phyloP scores from a whole-genome alignment of 2,888 invertebrate species.

The Morpho achilles region DNA sequence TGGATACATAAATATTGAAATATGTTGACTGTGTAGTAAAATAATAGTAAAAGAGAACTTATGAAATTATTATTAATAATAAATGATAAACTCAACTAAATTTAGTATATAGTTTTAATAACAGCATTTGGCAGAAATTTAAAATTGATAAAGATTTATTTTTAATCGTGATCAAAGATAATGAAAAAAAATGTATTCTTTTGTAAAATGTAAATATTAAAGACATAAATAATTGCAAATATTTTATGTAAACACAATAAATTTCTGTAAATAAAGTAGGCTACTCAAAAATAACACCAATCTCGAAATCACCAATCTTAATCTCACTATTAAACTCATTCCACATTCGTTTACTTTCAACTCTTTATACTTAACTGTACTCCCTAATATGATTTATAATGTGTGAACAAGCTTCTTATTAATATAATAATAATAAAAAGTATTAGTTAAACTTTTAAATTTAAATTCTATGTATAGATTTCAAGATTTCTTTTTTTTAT shows the following conservation, averaged over 20 bases:
- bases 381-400: slow-evolving; percentile 77
- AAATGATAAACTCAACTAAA: too few relatives aligned
- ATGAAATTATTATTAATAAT: too few relatives aligned
- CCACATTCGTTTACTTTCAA: slow-evolving; percentile 44
- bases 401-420: slow-evolving; percentile 78
- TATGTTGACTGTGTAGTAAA: too few relatives aligned
- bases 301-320: slow-evolving; percentile 39
- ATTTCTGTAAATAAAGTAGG: slow-evolving; percentile 34
- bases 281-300: slow-evolving; percentile 34
- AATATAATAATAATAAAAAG: slow-evolving; percentile 70
- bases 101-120: too few relatives aligned
- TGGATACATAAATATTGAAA: not conserved
- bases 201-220: too few relatives aligned
- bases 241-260: slow-evolving; percentile 35
- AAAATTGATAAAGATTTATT: too few relatives aligned
- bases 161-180: too few relatives aligned
- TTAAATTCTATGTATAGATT: slow-evolving; percentile 77
- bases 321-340: slow-evolving; percentile 55
- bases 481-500: slow-evolving; percentile 64
- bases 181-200: too few relatives aligned
- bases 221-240: not conserved
- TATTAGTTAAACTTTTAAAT: slow-evolving; percentile 76
- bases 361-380: slow-evolving; percentile 60
- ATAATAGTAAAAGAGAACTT: too few relatives aligned
- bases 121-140: too few relatives aligned